A percentile compares a stretch with the other conserved stretches of the same genome.
Evolutionary conservation across 2,888 invertebrate species (phyloP).

Genomic region (Pemphredon lugubris): DNA sequence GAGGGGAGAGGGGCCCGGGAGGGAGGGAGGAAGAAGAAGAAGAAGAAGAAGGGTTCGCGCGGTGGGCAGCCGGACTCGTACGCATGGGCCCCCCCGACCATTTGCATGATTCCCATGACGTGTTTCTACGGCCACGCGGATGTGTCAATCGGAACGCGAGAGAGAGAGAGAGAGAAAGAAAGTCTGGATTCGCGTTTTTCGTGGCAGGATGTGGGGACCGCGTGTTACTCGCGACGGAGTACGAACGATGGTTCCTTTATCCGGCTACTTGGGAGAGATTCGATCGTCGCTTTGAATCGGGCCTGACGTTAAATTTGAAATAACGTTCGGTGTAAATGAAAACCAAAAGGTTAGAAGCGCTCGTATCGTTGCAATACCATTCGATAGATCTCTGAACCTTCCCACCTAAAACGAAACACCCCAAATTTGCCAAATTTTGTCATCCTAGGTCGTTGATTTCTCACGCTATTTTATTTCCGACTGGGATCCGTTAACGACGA

Average conservation of each 20-base stretch:
- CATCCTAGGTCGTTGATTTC: neutral
- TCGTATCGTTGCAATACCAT: too few species aligned
- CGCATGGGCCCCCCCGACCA: constrained; percentile 54
- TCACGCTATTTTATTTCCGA: neutral
- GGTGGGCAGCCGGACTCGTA: constrained; percentile 33
- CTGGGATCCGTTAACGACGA: constrained; percentile 2
- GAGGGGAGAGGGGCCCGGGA: constrained; percentile 4
- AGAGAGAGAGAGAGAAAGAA: constrained; percentile 13
- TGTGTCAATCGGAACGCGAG: constrained; percentile 65
- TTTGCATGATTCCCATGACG: constrained; percentile 74
- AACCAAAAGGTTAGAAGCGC: too few species aligned
- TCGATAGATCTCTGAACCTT: too few species aligned
- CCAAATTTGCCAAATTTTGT: neutral
- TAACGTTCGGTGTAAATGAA: too few species aligned
- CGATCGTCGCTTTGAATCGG: neutral
- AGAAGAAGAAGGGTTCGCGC: constrained; percentile 30
- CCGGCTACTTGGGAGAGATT: neutral
- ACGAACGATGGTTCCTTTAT: constrained; percentile 12
- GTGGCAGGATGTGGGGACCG: constrained; percentile 37
- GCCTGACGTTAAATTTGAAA: too few species aligned
- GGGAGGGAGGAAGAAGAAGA: too few species aligned
- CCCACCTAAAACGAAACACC: too few species aligned
- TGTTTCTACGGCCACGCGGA: constrained; percentile 67
- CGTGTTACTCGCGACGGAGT: constrained; percentile 1
- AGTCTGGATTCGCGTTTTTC: constrained; percentile 39